A percentile compares a stretch with the other conserved stretches of the same genome.
phyloP scores from a whole-genome alignment of 2,888 invertebrate species.

The Antheraea assamensis region DNA sequence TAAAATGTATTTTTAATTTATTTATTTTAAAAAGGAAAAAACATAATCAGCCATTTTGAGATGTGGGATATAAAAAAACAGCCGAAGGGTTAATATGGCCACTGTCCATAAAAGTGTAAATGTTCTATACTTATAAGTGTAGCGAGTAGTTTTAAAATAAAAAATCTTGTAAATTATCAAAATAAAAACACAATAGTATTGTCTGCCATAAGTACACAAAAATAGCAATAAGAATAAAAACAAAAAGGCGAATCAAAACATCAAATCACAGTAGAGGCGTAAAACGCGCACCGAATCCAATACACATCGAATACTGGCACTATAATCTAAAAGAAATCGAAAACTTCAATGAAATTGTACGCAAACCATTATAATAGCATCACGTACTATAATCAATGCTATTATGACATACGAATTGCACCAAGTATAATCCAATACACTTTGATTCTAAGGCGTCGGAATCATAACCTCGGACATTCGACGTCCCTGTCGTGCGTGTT shows the following conservation, averaged over 20 bases:
- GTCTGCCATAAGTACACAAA: background rate
- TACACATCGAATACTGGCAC: constrained; percentile 58
- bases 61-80: too few relatives aligned
- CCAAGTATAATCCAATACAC: constrained; percentile 81
- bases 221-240: background rate
- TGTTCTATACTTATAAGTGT: too few relatives aligned
- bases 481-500: constrained; percentile 35
- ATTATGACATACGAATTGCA: constrained; percentile 81
- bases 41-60: too few relatives aligned
- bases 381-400: constrained; percentile 79
- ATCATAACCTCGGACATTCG: constrained; percentile 12
- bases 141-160: too few relatives aligned
- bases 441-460: constrained; percentile 57
- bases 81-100: too few relatives aligned
- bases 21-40: too few relatives aligned
- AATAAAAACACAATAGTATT: background rate
- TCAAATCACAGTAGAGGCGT: background rate
- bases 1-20: too few relatives aligned
- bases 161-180: background rate
- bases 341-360: constrained; percentile 61
- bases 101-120: too few relatives aligned
- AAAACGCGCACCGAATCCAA: constrained; percentile 55
- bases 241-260: constrained; percentile 1
- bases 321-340: constrained; percentile 75
- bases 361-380: constrained; percentile 77